These are phyloP conservation scores for Protonibea diacanthus DNA, from an alignment of 2,797 vertebrate species.

Conservation along the genomic window DNA sequence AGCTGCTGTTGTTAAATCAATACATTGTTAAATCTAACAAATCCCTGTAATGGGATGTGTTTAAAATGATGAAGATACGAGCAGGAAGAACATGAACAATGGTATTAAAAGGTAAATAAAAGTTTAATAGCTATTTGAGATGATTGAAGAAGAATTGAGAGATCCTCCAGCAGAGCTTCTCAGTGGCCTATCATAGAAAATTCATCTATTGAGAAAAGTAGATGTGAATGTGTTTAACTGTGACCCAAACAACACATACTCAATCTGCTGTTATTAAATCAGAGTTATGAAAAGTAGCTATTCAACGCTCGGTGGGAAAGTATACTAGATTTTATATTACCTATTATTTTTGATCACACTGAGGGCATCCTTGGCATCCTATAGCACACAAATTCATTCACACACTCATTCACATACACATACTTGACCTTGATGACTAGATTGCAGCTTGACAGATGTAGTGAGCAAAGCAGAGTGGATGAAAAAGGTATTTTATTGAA, in stretches of 20 bases:
- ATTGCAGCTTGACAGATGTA: constrained; percentile 48
- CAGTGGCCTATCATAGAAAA: constrained; percentile 22
- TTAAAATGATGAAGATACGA: constrained; percentile 17
- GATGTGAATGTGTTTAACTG: constrained; percentile 24
- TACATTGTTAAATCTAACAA: constrained; percentile 45
- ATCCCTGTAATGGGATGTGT: constrained; percentile 24
- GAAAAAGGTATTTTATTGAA: constrained; percentile 72
- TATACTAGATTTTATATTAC: not conserved
- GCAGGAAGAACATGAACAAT: not conserved
- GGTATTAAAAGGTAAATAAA: constrained; percentile 16
- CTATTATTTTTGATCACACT: constrained; percentile 33
- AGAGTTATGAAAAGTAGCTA: constrained; percentile 21
- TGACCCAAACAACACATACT: constrained; percentile 3
- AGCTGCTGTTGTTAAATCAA: constrained; percentile 35
- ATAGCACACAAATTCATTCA: constrained; percentile 24
- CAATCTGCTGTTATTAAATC: constrained; percentile 1
- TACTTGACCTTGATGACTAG: constrained; percentile 57
- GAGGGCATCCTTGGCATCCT: constrained; percentile 14
- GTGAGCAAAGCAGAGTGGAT: constrained; percentile 58
- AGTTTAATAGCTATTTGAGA: not conserved
- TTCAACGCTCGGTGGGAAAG: constrained; percentile 14
- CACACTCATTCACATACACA: constrained; percentile 5
- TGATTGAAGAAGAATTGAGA: constrained; percentile 25
- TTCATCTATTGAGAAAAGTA: not conserved
- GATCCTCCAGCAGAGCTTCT: constrained; percentile 27